A percentile compares a stretch with the other conserved stretches of the same genome.
These are phyloP conservation scores for Perdita meconis DNA, from an alignment of 2,888 invertebrate genomes.

Conservation along the genomic window DNA sequence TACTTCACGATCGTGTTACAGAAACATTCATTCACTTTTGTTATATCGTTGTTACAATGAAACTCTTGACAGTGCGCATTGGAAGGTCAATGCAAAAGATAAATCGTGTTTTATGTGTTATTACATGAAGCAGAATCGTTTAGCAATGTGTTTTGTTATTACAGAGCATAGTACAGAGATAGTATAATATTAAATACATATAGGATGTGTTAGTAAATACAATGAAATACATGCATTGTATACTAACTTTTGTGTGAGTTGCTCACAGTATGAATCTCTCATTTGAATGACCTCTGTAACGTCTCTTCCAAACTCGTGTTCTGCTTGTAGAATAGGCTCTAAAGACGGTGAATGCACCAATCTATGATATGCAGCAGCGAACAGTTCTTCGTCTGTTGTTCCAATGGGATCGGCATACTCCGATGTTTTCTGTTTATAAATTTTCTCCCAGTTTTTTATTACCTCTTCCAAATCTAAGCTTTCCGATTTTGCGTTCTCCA, in stretches of 20 bases:
- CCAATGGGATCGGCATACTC: slow-evolving; percentile 93
- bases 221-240: not conserved
- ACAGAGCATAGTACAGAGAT: not conserved
- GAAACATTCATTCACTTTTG: slow-evolving; percentile 32
- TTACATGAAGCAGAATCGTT: slow-evolving; percentile 33
- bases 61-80: slow-evolving; percentile 29
- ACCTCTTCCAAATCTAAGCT: slow-evolving; percentile 90
- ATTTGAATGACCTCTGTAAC: slow-evolving; percentile 90
- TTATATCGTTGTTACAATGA: slow-evolving; percentile 30
- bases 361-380: slow-evolving; percentile 93
- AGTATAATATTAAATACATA: not conserved
- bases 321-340: slow-evolving; percentile 94
- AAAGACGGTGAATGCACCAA: slow-evolving; percentile 94
- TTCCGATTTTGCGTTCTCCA: slow-evolving; percentile 87
- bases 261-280: slow-evolving; percentile 90
- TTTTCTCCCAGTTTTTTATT: slow-evolving; percentile 91
- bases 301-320: slow-evolving; percentile 93
- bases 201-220: not conserved
- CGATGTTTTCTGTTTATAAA: slow-evolving; percentile 91
- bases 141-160: slow-evolving; percentile 14
- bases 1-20: slow-evolving; percentile 21
- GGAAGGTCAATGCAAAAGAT: slow-evolving; percentile 57
- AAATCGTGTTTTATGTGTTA: slow-evolving; percentile 36
- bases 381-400: slow-evolving; percentile 93
- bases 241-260: slow-evolving; percentile 87